These are phyloP conservation scores for Halyomorpha halys DNA, from an alignment of 1,140 invertebrate species.

Conservation along the genomic window DNA sequence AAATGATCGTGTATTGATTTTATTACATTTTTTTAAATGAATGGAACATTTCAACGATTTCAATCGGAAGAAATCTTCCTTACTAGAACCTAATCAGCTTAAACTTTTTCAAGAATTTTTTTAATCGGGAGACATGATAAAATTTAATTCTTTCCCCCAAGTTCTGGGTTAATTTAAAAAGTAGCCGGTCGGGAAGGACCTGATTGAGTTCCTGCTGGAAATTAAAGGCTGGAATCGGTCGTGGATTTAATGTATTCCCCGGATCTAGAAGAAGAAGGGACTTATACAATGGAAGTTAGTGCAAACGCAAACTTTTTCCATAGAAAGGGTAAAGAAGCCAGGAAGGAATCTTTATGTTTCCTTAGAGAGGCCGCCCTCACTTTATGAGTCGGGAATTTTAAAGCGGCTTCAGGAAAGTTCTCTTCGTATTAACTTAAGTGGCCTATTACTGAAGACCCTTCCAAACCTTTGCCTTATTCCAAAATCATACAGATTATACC, in stretches of 20 bases:
- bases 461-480: background rate
- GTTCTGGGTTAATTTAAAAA: too few species aligned
- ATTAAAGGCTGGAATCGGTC: background rate
- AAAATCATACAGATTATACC: conserved; percentile 3
- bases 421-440: conserved; percentile 17
- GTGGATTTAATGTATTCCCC: conserved; percentile 14
- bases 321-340: conserved; percentile 14
- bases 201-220: too few species aligned
- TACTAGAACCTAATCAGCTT: too few species aligned
- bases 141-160: too few species aligned
- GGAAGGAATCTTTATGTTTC: conserved; percentile 14
- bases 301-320: conserved; percentile 16
- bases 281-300: conserved; percentile 16
- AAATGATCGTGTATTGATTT: too few species aligned
- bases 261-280: background rate
- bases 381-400: conserved; percentile 18
- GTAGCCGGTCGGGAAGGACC: too few species aligned
- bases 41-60: too few species aligned
- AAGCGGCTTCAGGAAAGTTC: conserved; percentile 13
- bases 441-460: conserved; percentile 9
- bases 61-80: too few species aligned
- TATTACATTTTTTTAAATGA: too few species aligned
- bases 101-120: too few species aligned
- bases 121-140: too few species aligned
- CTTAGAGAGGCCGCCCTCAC: conserved; percentile 3